Conservation (phyloP, 2,113 vertebrate genomes). For the Megaceryle torquata region DNA sequence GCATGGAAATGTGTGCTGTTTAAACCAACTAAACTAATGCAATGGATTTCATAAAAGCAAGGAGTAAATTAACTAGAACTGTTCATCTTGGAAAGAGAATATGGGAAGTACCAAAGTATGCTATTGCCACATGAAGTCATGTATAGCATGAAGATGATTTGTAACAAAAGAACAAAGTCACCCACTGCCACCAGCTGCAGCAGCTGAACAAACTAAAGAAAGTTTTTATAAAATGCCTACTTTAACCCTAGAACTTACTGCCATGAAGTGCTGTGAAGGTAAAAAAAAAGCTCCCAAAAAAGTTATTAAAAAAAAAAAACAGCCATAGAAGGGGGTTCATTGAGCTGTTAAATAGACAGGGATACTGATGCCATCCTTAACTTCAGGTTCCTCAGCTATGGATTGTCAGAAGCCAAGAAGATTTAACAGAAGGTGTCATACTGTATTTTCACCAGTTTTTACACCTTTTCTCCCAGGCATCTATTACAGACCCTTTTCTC, state of each 20-base stretch:
- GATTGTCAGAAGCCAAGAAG: neutral
- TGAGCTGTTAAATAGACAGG: neutral
- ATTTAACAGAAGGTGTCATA: neutral
- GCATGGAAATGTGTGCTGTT: neutral
- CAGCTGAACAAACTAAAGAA: conserved; percentile 9
- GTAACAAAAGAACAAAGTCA: neutral
- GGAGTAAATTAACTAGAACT: neutral
- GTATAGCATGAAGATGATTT: rapidly evolving
- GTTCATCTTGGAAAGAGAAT: neutral
- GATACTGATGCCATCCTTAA: neutral
- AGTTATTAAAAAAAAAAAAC: neutral
- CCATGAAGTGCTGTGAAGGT: neutral
- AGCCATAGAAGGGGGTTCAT: neutral
- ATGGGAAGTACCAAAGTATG: neutral
- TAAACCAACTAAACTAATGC: neutral
- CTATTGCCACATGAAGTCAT: neutral
- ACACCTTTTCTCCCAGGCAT: neutral
- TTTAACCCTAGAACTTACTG: neutral
- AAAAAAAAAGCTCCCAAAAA: neutral
- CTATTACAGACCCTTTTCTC: neutral
- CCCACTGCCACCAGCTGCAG: neutral
- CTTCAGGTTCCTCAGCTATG: neutral
- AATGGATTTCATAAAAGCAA: neutral
- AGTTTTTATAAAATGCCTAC: neutral
- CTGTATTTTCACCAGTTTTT: neutral